Percentiles rank a stretch among this genome's conserved stretches.
These are phyloP conservation scores for Lycocerus yunnanus DNA, from an alignment of 2,888 invertebrate species.

Conservation along the genomic window DNA sequence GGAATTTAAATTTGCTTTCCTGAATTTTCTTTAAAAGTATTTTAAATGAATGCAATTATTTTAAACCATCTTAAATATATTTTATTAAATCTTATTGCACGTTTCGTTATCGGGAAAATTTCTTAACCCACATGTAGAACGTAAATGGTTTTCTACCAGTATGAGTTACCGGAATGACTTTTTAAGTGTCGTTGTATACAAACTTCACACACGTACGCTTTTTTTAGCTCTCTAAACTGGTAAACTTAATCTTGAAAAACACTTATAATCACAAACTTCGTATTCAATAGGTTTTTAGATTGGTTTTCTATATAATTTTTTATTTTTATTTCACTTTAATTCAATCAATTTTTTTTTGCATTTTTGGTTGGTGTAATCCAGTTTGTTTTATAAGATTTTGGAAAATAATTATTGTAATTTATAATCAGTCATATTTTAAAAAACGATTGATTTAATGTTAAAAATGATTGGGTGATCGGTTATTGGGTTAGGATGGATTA, in stretches of 20 bases:
- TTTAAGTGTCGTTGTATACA: not conserved
- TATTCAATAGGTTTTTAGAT: not conserved
- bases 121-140: not conserved
- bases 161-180: not conserved
- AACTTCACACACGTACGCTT: not conserved
- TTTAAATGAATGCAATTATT: not conserved
- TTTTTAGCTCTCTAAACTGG: not conserved
- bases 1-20: not conserved
- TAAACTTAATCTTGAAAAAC: not conserved
- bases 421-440: no score
- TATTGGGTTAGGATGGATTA: no score
- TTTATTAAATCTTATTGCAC: not conserved
- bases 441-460: no score
- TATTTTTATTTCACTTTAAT: not conserved
- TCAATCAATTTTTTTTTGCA: not conserved
- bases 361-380: no score
- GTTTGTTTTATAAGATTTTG: no score
- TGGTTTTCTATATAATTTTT: not conserved
- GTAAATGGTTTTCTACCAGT: not conserved
- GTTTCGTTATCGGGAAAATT: not conserved
- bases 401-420: no score
- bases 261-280: not conserved
- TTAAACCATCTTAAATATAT: not conserved
- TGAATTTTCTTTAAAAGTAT: not conserved
- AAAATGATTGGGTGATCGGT: no score